A percentile compares a stretch with the other conserved stretches of the same genome.
Conservation (phyloP, 2,797 vertebrate species). For the Sebastes elongatus region DNA sequence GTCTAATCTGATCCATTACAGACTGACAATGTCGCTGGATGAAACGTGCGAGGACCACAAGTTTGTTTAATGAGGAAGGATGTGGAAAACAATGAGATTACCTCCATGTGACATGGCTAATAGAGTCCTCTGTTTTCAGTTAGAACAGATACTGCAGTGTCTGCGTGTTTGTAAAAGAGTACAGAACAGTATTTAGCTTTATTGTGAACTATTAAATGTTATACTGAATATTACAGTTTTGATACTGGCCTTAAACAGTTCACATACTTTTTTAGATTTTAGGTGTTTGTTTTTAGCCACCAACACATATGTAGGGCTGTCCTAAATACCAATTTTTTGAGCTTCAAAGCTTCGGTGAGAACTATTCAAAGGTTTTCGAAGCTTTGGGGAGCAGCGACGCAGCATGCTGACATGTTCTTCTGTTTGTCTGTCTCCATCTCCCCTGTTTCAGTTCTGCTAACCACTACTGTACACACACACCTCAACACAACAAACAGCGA, state of each 20-base stretch:
- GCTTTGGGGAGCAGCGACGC: too few species aligned
- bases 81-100: constrained; percentile 51
- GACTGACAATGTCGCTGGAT: neutral
- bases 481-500: too few species aligned
- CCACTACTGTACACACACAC: too few species aligned
- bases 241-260: neutral
- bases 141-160: neutral
- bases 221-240: neutral
- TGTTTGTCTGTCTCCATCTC: too few species aligned
- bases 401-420: too few species aligned
- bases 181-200: neutral
- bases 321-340: too few species aligned
- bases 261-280: neutral
- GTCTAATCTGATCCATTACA: constrained; percentile 11
- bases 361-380: too few species aligned
- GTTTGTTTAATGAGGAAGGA: constrained; percentile 41
- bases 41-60: constrained; percentile 34
- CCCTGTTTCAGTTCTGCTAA: too few species aligned
- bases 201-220: neutral
- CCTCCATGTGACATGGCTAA: constrained; percentile 6
- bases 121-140: constrained; percentile 16
- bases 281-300: neutral
- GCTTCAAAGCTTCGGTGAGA: too few species aligned
- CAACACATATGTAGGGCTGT: neutral
- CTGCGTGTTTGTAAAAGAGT: neutral